Conservation (phyloP, 2,113 vertebrate genomes). For the Solea solea region DNA sequence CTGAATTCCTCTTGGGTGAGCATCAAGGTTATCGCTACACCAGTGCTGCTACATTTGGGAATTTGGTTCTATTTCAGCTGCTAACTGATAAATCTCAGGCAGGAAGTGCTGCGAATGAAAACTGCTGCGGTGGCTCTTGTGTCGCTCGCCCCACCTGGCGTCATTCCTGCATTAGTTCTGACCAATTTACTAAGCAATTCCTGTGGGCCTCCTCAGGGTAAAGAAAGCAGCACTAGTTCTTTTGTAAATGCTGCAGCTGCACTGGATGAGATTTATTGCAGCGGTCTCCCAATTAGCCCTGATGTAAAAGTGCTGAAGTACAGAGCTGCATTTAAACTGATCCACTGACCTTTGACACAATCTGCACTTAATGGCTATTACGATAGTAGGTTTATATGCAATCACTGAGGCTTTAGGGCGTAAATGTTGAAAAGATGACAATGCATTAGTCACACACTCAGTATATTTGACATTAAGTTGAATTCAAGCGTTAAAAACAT, state of each 20-base stretch:
- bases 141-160: slow-evolving; percentile 48
- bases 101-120: slow-evolving; percentile 10
- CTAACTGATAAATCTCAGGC: slow-evolving; percentile 27
- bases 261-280: slow-evolving; percentile 26
- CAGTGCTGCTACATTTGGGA: slow-evolving; percentile 10
- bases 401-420: background rate
- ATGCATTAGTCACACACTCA: too few species aligned
- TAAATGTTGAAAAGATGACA: background rate
- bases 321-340: background rate
- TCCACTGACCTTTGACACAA: slow-evolving; percentile 2
- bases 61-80: slow-evolving; percentile 33
- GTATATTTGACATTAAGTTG: too few species aligned
- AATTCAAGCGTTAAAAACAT: too few species aligned
- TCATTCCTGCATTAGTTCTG: slow-evolving; percentile 63
- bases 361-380: background rate
- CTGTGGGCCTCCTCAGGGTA: slow-evolving; percentile 37
- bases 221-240: slow-evolving; percentile 36
- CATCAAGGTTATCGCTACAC: slow-evolving; percentile 45
- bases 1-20: slow-evolving; percentile 38
- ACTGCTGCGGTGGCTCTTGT: slow-evolving; percentile 36
- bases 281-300: slow-evolving; percentile 1
- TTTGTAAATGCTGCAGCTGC: slow-evolving; percentile 33
- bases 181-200: slow-evolving; percentile 61
- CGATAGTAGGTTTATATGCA: background rate
- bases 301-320: slow-evolving; percentile 3